These are phyloP conservation scores for Marronus borbonicus DNA, from an alignment of 2,888 invertebrate species.

Conservation along the genomic window DNA sequence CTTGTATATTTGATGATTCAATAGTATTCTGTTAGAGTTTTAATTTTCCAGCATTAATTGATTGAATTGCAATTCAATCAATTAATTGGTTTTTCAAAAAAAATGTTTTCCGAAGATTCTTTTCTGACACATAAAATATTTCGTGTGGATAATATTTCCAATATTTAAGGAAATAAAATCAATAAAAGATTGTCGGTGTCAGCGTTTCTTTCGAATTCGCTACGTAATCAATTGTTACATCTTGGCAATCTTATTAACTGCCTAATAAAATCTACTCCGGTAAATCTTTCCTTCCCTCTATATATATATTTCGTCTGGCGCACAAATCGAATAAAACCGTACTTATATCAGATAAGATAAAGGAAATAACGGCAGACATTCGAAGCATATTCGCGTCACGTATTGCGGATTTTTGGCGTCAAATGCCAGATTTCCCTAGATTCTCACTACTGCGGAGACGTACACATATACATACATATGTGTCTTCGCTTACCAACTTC, in stretches of 20 bases:
- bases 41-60: no score
- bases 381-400: slow-evolving; percentile 22
- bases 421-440: slow-evolving; percentile 1
- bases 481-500: background rate
- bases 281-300: background rate
- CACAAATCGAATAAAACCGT: slow-evolving; percentile 18
- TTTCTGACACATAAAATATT: no score
- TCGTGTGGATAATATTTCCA: no score
- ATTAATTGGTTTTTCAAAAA: no score
- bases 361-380: slow-evolving; percentile 17
- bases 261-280: slow-evolving; percentile 6
- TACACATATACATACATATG: no score
- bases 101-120: no score
- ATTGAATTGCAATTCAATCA: no score
- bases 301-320: slow-evolving; percentile 7
- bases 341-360: slow-evolving; percentile 5
- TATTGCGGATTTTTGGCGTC: slow-evolving; percentile 11
- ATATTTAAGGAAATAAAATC: background rate
- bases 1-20: no score
- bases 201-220: background rate
- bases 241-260: background rate
- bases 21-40: no score
- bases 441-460: background rate
- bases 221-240: slow-evolving; percentile 1
- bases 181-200: background rate